phyloP scores from a whole-genome alignment of 64 coral and sea anemone species.

The Montipora cactus region DNA sequence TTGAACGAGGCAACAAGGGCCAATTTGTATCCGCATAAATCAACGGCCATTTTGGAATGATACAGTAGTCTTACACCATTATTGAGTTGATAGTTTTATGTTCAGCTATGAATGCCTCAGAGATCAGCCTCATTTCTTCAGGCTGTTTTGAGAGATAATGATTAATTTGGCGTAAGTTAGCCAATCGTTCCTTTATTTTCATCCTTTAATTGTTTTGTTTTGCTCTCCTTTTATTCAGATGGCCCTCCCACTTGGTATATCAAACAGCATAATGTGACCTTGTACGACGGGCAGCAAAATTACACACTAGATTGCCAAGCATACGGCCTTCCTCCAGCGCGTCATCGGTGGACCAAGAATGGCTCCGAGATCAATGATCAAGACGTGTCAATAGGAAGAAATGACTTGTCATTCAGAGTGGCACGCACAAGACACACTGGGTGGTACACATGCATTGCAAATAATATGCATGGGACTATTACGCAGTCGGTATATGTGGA shows the following conservation, averaged over 20 bases:
- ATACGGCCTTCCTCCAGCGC: constrained; percentile 26
- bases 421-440: constrained; percentile 6
- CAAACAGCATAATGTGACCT: constrained; percentile 47
- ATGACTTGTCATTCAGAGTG: neutral
- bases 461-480: constrained; percentile 26
- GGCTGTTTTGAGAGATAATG: too few relatives aligned
- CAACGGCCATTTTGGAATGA: too few relatives aligned
- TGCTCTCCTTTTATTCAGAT: neutral
- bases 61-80: too few relatives aligned
- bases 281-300: constrained; percentile 30
- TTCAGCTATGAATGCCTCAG: too few relatives aligned
- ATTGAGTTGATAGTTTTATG: too few relatives aligned
- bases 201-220: neutral
- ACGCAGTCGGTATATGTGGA: constrained; percentile 16
- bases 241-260: constrained; percentile 28
- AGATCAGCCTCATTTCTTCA: too few relatives aligned
- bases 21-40: too few relatives aligned
- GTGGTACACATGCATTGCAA: constrained; percentile 47
- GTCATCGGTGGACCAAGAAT: constrained; percentile 1
- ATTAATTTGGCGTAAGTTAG: too few relatives aligned
- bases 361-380: neutral
- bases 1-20: too few relatives aligned
- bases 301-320: constrained; percentile 26
- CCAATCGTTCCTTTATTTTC: too few relatives aligned
- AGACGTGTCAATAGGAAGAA: neutral